These are phyloP conservation scores for Monochamus saltuarius DNA, from an alignment of 1,140 invertebrate species.

Conservation along the genomic window DNA sequence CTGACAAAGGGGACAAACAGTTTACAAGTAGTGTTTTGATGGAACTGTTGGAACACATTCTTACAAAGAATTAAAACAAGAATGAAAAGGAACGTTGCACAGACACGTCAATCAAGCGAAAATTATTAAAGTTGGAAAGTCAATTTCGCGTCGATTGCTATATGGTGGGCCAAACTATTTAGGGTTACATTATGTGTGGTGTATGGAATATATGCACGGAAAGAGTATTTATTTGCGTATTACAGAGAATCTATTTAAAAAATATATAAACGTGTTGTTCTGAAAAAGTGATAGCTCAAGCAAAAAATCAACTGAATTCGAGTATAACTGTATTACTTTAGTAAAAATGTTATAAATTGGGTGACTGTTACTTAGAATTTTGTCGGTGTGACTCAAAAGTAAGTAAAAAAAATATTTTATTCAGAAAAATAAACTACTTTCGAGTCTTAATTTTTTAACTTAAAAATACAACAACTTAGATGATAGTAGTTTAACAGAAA, in stretches of 20 bases:
- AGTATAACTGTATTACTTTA: too few species aligned
- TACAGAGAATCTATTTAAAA: background rate
- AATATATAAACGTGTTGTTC: conserved; percentile 4
- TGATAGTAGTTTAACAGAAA: too few species aligned
- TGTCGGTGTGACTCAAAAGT: too few species aligned
- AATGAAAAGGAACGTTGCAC: conserved; percentile 32
- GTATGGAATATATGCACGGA: background rate
- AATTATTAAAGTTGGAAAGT: conserved; percentile 19
- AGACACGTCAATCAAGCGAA: conserved; percentile 28
- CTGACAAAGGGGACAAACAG: conserved; percentile 22
- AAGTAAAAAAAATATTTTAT: too few species aligned
- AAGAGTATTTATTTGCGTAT: conserved; percentile 1
- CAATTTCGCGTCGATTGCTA: conserved; percentile 15
- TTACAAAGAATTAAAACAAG: conserved; percentile 30
- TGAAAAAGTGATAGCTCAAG: too few species aligned
- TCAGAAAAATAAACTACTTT: too few species aligned
- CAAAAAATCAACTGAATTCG: too few species aligned
- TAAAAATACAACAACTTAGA: too few species aligned
- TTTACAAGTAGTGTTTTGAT: conserved; percentile 24
- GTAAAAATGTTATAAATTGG: too few species aligned
- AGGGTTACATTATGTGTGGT: background rate
- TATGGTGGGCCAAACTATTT: background rate
- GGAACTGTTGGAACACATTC: conserved; percentile 32
- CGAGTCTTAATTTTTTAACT: too few species aligned
- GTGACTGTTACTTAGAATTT: too few species aligned